These are phyloP conservation scores for Cataglyphis rosenhaueri DNA, from an alignment of 2,888 invertebrate genomes.

Conservation along the genomic window DNA sequence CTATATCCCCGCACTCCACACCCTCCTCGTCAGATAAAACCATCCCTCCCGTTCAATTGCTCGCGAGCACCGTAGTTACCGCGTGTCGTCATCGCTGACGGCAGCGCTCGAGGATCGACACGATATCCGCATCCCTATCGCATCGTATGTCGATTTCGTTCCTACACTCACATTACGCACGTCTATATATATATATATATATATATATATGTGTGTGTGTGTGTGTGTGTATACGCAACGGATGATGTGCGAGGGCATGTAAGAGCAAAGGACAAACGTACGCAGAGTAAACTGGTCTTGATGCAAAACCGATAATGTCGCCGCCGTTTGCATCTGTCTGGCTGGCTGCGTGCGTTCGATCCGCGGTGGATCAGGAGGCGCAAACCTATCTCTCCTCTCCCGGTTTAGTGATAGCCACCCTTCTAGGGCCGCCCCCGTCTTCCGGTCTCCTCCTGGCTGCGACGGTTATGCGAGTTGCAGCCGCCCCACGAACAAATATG, in stretches of 20 bases:
- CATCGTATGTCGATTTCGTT: constrained; percentile 11
- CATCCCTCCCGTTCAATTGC: neutral
- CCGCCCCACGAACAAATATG: constrained; percentile 67
- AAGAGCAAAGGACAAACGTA: constrained; percentile 53
- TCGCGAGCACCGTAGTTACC: constrained; percentile 10
- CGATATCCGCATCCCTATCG: constrained; percentile 50
- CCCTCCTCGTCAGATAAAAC: constrained; percentile 5
- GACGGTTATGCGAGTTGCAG: constrained; percentile 61
- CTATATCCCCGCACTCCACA: constrained; percentile 4
- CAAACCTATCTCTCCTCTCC: neutral
- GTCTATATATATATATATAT: neutral
- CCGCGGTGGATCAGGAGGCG: constrained; percentile 40
- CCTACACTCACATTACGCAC: constrained; percentile 36
- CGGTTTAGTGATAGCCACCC: constrained; percentile 3
- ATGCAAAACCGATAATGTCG: constrained; percentile 85
- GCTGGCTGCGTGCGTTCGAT: constrained; percentile 59
- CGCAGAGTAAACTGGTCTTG: constrained; percentile 79
- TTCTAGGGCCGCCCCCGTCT: constrained; percentile 34
- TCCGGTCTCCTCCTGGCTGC: constrained; percentile 41
- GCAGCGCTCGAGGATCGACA: constrained; percentile 15
- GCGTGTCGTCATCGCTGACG: constrained; percentile 37
- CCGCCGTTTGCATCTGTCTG: constrained; percentile 61
- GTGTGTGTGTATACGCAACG: constrained; percentile 1
- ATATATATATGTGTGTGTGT: too few relatives aligned
- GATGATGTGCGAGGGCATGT: constrained; percentile 13